Conservation (phyloP, 2,888 invertebrate genomes). For the Aradus depressus region DNA sequence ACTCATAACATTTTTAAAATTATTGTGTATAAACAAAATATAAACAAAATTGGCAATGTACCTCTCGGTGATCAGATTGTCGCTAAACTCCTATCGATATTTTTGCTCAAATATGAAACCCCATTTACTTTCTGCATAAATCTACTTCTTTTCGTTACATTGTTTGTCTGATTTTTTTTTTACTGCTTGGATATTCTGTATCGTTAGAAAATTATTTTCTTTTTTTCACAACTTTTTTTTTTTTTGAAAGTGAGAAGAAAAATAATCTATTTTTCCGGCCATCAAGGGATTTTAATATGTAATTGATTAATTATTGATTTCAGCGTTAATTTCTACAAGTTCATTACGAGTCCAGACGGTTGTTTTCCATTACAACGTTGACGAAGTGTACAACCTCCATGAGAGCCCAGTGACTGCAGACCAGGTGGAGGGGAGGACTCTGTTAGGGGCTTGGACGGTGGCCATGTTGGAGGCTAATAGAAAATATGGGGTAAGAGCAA, state of each 20-base stretch:
- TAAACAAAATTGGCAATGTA: no score
- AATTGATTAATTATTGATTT: constrained; percentile 4
- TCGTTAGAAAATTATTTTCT: neutral
- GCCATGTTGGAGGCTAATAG: constrained; percentile 73
- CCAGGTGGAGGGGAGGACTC: constrained; percentile 56
- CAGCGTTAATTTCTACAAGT: constrained; percentile 22
- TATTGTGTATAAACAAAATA: no score
- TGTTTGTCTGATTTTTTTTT: neutral
- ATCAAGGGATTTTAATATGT: no score
- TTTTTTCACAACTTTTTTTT: neutral
- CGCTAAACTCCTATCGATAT: no score
- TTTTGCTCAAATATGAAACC: no score
- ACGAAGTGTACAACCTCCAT: constrained; percentile 55
- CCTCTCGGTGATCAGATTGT: no score
- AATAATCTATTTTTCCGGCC: no score
- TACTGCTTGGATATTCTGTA: neutral
- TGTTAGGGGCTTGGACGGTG: constrained; percentile 62
- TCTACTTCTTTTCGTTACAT: no score
- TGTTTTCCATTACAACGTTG: constrained; percentile 55
- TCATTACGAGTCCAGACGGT: constrained; percentile 63
- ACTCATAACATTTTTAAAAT: no score
- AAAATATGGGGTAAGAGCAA: no score
- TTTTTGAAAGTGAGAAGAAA: neutral
- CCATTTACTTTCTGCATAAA: no score
- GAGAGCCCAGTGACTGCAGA: constrained; percentile 53